Conservation (phyloP, 2,797 vertebrate species). For the Sternotherus odoratus region DNA sequence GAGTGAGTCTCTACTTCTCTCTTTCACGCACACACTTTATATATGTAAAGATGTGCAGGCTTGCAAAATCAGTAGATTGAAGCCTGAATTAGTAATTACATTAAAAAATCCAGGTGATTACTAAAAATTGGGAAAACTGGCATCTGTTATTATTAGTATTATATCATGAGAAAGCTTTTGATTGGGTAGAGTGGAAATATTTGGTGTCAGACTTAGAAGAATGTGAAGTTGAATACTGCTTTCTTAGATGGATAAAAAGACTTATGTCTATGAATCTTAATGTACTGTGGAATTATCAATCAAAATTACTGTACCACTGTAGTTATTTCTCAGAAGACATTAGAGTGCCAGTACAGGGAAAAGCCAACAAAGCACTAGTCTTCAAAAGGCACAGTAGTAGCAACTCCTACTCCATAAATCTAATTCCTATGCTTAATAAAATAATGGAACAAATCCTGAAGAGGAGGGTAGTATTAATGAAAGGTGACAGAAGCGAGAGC, state of each 20-base stretch:
- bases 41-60: background rate
- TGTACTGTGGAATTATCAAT: background rate
- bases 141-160: background rate
- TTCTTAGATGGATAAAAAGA: background rate
- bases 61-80: background rate
- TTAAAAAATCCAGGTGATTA: background rate
- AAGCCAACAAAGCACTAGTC: background rate
- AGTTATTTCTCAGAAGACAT: background rate
- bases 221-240: background rate
- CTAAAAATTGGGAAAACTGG: background rate
- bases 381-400: background rate
- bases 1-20: background rate
- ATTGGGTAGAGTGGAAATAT: background rate
- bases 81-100: background rate
- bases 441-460: background rate
- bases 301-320: accelerated
- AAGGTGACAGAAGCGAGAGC: background rate
- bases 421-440: background rate
- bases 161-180: background rate
- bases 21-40: background rate
- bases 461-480: background rate
- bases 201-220: background rate
- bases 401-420: background rate
- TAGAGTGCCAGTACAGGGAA: background rate
- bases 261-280: background rate